A percentile compares a stretch with the other conserved stretches of the same genome.
Evolutionary conservation across 2,113 vertebrate genomes (phyloP).

Genomic region (Spermophilus dauricus): DNA sequence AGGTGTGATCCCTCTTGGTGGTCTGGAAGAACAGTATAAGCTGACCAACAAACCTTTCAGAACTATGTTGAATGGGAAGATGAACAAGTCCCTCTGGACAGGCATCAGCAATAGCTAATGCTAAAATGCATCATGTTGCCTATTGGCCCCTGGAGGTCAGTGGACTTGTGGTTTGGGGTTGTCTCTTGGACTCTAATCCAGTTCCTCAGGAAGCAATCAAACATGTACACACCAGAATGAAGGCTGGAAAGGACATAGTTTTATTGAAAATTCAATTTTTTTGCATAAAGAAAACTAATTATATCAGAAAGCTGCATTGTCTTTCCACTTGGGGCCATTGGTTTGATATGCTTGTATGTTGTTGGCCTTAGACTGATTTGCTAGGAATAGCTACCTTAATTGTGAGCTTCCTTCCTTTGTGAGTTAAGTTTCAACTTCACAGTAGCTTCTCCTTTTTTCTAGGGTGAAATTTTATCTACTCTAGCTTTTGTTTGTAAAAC

Average conservation of each 20-base stretch:
- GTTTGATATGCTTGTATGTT: slow-evolving; percentile 41
- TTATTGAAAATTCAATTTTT: slow-evolving; percentile 55
- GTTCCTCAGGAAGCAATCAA: slow-evolving; percentile 47
- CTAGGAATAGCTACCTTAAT: slow-evolving; percentile 57
- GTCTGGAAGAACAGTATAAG: slow-evolving; percentile 16
- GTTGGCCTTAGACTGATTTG: slow-evolving; percentile 40
- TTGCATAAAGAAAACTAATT: slow-evolving; percentile 60
- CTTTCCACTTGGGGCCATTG: background rate
- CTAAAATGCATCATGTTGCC: background rate
- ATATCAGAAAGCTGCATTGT: slow-evolving; percentile 37
- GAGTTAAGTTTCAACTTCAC: slow-evolving; percentile 28
- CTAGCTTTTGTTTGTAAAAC: slow-evolving; percentile 63
- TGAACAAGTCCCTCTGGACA: background rate
- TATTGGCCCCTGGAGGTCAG: background rate
- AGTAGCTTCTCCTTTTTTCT: slow-evolving; percentile 9
- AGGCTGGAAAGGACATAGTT: background rate
- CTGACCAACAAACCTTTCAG: background rate
- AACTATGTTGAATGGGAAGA: background rate
- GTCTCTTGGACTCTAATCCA: background rate
- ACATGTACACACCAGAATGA: background rate
- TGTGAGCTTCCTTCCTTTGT: slow-evolving; percentile 68
- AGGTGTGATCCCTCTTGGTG: background rate
- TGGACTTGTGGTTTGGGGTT: background rate
- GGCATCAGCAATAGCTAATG: background rate
- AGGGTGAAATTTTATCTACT: slow-evolving; percentile 49